These are phyloP conservation scores for Vireo griseus DNA, from an alignment of 2,797 vertebrate species.

Conservation along the genomic window DNA sequence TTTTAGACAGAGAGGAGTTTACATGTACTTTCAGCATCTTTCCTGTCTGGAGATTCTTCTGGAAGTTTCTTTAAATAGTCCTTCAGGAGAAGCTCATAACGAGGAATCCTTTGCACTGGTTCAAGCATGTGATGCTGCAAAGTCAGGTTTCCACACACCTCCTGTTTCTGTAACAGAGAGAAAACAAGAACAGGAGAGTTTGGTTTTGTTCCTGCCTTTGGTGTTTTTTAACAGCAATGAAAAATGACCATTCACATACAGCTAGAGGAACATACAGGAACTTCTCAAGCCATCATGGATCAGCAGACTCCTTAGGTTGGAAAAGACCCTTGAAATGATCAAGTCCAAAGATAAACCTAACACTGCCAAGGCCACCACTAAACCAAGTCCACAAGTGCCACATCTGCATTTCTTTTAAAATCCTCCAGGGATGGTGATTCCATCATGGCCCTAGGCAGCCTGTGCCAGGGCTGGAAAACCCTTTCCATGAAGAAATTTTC, in stretches of 20 bases:
- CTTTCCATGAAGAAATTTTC: neutral
- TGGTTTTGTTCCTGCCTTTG: neutral
- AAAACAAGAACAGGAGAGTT: neutral
- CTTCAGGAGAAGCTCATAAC: constrained; percentile 92
- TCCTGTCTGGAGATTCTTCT: constrained; percentile 84
- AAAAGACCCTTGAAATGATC: neutral
- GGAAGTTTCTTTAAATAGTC: constrained; percentile 97
- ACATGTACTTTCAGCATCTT: constrained; percentile 90
- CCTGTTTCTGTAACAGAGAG: constrained; percentile 83
- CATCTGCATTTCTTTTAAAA: neutral
- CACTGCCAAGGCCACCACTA: neutral
- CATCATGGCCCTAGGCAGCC: neutral
- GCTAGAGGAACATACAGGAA: neutral
- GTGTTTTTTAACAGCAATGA: neutral
- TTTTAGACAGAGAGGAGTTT: neutral
- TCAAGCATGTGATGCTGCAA: constrained; percentile 98
- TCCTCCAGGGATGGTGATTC: neutral
- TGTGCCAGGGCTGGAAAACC: neutral
- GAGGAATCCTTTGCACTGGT: constrained; percentile 94
- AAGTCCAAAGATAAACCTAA: neutral
- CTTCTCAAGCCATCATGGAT: neutral
- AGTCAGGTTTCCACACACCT: constrained; percentile 93
- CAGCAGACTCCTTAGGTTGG: neutral
- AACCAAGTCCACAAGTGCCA: no score
- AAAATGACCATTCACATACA: neutral